Conservation (phyloP, 2,113 vertebrate species). For the Ranitomeya imitator region DNA sequence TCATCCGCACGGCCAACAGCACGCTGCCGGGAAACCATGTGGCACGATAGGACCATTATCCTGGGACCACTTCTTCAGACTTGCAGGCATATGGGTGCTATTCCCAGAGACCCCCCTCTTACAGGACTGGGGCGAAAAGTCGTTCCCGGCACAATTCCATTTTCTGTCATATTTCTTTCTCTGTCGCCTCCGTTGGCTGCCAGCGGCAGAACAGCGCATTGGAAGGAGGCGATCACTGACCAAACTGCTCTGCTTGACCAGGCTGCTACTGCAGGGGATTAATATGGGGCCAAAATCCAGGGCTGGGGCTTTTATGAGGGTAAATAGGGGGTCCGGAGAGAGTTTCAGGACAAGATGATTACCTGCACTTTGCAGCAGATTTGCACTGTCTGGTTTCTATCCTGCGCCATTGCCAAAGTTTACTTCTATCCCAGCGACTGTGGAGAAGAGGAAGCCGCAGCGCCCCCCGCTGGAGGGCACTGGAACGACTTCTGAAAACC, state of each 20-base stretch:
- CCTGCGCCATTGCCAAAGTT: slow-evolving; percentile 18
- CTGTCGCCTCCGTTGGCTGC: background rate
- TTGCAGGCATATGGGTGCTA: background rate
- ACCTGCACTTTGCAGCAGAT: background rate
- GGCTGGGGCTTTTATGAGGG: background rate
- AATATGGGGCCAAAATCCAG: slow-evolving; percentile 27
- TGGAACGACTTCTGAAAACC: background rate
- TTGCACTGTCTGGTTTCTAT: slow-evolving; percentile 21
- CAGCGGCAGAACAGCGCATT: background rate
- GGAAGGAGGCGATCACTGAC: slow-evolving; percentile 58
- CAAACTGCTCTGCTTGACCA: slow-evolving; percentile 64
- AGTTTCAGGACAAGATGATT: background rate
- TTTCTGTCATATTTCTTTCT: slow-evolving; percentile 3
- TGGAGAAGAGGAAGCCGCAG: background rate
- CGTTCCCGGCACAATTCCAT: slow-evolving; percentile 39
- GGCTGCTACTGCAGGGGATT: slow-evolving; percentile 57
- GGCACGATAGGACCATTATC: slow-evolving; percentile 80
- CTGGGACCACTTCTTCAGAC: slow-evolving; percentile 72
- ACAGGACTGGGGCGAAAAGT: slow-evolving; percentile 60
- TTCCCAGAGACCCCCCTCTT: slow-evolving; percentile 7
- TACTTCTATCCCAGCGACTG: background rate
- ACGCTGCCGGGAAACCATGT: slow-evolving; percentile 90
- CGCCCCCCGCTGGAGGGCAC: background rate
- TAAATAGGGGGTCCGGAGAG: background rate
- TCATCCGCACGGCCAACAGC: slow-evolving; percentile 92